phyloP scores from a whole-genome alignment of 2,797 vertebrate genomes.

The Typhlichthys subterraneus region DNA sequence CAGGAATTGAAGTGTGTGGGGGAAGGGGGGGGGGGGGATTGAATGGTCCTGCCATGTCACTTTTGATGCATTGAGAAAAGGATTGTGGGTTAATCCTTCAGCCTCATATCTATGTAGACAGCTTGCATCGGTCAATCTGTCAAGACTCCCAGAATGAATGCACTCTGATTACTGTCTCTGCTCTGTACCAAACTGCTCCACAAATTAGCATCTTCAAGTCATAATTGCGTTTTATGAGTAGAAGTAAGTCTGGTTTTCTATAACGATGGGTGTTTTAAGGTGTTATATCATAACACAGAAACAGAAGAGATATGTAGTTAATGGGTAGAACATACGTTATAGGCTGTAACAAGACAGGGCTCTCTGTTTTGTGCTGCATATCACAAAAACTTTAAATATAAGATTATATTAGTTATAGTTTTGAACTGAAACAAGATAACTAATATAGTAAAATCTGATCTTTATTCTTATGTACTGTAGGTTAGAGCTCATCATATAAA shows the following conservation, averaged over 20 bases:
- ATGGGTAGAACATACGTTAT: slow-evolving; percentile 21
- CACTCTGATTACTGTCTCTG: slow-evolving; percentile 69
- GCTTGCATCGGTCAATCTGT: slow-evolving; percentile 70
- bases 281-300: slow-evolving; percentile 29
- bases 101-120: slow-evolving; percentile 65
- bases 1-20: slow-evolving; percentile 1
- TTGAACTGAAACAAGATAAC: slow-evolving; percentile 36
- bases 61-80: slow-evolving; percentile 62
- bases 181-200: slow-evolving; percentile 49
- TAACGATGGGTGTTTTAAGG: slow-evolving; percentile 7
- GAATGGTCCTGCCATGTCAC: slow-evolving; percentile 58
- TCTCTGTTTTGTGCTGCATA: slow-evolving; percentile 16
- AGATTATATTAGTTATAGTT: neutral
- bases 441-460: slow-evolving; percentile 26
- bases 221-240: slow-evolving; percentile 63
- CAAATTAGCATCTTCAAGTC: slow-evolving; percentile 66
- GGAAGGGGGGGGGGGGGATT: slow-evolving; percentile 19
- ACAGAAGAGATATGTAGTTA: slow-evolving; percentile 36
- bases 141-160: slow-evolving; percentile 72
- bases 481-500: neutral
- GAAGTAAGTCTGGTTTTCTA: slow-evolving; percentile 46
- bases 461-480: slow-evolving; percentile 33
- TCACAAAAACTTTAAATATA: neutral
- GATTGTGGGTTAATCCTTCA: slow-evolving; percentile 76
- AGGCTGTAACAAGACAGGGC: slow-evolving; percentile 18